Conservation (phyloP, 2,888 invertebrate genomes). For the Helicoverpa assulta region DNA sequence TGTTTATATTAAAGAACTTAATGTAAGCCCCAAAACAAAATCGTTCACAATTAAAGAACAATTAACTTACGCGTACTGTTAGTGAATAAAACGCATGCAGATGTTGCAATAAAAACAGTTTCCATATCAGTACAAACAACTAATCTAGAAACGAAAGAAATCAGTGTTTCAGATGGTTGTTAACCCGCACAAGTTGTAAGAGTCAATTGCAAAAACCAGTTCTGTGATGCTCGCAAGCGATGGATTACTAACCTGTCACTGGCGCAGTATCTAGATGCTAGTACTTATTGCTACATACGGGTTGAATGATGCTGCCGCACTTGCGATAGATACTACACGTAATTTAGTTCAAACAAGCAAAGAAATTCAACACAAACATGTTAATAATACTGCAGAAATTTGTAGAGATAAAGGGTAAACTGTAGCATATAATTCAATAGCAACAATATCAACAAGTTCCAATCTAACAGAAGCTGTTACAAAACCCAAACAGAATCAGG, state of each 20-base stretch:
- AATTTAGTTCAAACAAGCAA: slow-evolving; percentile 42
- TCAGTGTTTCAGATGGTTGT: slow-evolving; percentile 41
- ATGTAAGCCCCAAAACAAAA: too few species aligned
- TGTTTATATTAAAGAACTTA: too few species aligned
- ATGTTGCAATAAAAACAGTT: background rate
- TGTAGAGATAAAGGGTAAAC: background rate
- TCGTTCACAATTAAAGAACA: background rate
- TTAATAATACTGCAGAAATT: slow-evolving; percentile 1
- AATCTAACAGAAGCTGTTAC: slow-evolving; percentile 32
- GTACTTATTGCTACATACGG: slow-evolving; percentile 59
- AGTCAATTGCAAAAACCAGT: slow-evolving; percentile 60
- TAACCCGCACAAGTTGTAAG: slow-evolving; percentile 56
- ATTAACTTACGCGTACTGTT: background rate
- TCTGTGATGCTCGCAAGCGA: slow-evolving; percentile 54
- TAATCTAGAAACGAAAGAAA: slow-evolving; percentile 36
- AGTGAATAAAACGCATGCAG: background rate
- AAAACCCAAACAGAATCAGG: slow-evolving; percentile 39
- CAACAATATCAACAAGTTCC: slow-evolving; percentile 7
- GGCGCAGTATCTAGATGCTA: slow-evolving; percentile 54
- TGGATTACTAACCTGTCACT: slow-evolving; percentile 61
- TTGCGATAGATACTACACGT: slow-evolving; percentile 46
- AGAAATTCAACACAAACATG: slow-evolving; percentile 15
- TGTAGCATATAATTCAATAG: background rate
- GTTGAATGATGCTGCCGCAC: slow-evolving; percentile 57
- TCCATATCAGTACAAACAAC: background rate